Percentiles rank a stretch among this genome's conserved stretches.
These are phyloP conservation scores for Eupithecia pulchellata DNA, from an alignment of 2,888 invertebrate genomes.

Conservation along the genomic window DNA sequence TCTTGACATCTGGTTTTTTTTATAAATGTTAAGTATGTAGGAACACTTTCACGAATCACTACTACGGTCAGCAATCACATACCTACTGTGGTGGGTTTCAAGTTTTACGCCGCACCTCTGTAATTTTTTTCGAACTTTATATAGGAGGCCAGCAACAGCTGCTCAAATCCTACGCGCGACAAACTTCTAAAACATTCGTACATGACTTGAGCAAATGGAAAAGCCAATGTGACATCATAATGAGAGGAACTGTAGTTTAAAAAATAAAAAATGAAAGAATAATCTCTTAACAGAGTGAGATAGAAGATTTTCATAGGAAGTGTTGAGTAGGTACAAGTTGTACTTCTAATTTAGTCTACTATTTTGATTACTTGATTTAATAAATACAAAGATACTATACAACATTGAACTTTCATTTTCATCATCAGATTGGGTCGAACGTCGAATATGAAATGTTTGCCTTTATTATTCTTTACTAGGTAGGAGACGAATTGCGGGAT, in stretches of 20 bases:
- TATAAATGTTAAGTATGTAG: too few species aligned
- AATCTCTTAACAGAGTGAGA: neutral
- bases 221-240: neutral
- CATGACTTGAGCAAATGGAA: neutral
- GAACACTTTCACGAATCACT: neutral
- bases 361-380: neutral
- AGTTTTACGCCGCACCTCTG: neutral
- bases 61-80: neutral
- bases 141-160: neutral
- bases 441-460: neutral
- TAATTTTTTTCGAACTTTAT: neutral
- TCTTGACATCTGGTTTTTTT: neutral
- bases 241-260: neutral
- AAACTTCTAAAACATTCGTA: neutral
- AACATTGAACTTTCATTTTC: constrained; percentile 1
- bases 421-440: neutral
- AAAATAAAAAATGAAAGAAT: neutral
- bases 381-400: neutral
- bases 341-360: neutral
- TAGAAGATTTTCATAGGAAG: neutral
- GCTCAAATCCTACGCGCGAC: neutral
- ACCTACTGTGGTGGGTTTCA: neutral
- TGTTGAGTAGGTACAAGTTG: constrained; percentile 1
- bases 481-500: neutral
- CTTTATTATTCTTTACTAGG: neutral